phyloP scores from a whole-genome alignment of 2,113 vertebrate genomes.

The Calypte anna region DNA sequence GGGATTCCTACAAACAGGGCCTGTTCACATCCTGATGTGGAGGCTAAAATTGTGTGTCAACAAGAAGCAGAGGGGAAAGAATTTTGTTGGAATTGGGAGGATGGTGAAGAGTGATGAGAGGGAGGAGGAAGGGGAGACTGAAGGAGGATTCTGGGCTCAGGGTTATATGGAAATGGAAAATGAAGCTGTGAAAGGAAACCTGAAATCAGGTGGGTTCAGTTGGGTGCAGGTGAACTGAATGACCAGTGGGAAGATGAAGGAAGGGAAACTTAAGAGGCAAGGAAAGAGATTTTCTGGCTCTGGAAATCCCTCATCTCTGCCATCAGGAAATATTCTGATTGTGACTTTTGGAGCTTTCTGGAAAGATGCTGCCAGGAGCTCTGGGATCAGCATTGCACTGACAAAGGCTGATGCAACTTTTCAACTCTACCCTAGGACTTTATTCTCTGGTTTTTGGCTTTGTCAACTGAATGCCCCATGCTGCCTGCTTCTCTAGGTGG shows the following conservation, averaged over 20 bases:
- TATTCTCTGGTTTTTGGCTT: not conserved
- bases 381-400: not conserved
- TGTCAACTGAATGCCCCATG: not conserved
- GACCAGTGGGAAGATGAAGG: not conserved
- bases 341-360: not conserved
- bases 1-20: not conserved
- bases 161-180: not conserved
- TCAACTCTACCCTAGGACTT: not conserved
- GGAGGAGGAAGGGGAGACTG: not conserved
- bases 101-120: rapidly evolving
- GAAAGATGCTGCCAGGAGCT: not conserved
- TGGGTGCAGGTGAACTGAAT: not conserved
- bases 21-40: not conserved
- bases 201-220: not conserved
- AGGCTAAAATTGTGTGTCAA: not conserved
- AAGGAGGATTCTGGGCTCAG: not conserved
- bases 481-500: not conserved
- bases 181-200: not conserved
- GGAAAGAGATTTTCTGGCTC: not conserved
- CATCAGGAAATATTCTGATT: not conserved
- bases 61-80: not conserved
- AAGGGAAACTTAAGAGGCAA: not conserved
- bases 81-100: not conserved
- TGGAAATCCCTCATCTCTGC: not conserved
- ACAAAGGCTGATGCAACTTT: not conserved